These are phyloP conservation scores for Girardinus metallicus DNA, from an alignment of 2,797 vertebrate genomes.

Conservation along the genomic window DNA sequence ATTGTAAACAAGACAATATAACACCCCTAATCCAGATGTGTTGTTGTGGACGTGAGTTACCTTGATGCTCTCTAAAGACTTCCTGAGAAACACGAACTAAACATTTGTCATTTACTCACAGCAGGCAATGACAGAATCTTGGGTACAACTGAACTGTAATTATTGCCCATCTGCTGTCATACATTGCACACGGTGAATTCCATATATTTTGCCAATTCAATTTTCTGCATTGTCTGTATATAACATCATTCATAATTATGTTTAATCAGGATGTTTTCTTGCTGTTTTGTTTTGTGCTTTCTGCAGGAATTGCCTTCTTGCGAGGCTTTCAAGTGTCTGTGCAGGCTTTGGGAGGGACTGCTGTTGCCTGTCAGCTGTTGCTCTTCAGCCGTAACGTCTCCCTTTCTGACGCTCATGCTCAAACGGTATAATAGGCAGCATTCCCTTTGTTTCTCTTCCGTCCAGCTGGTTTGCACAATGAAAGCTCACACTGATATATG, in stretches of 20 bases:
- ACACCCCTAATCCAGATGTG: background rate
- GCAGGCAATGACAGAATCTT: background rate
- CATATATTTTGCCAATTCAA: too few species aligned
- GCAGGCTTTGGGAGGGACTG: constrained; percentile 75
- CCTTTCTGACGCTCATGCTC: constrained; percentile 66
- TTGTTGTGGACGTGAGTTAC: background rate
- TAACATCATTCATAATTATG: too few species aligned
- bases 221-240: background rate
- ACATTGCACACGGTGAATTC: background rate
- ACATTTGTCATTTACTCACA: background rate
- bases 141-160: background rate
- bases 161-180: background rate
- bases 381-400: constrained; percentile 79
- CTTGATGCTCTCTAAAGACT: too few species aligned
- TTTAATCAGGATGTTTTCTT: background rate
- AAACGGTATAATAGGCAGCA: constrained; percentile 59
- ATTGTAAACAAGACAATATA: too few species aligned
- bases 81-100: background rate
- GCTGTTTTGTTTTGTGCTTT: constrained; percentile 12
- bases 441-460: background rate
- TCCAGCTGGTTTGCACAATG: background rate
- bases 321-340: constrained; percentile 82
- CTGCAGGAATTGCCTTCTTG: constrained; percentile 80
- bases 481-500: background rate
- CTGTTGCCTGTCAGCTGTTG: constrained; percentile 77